Evolutionary conservation across 2,797 vertebrate species (phyloP).

Genomic region (Tenualosa ilisha): DNA sequence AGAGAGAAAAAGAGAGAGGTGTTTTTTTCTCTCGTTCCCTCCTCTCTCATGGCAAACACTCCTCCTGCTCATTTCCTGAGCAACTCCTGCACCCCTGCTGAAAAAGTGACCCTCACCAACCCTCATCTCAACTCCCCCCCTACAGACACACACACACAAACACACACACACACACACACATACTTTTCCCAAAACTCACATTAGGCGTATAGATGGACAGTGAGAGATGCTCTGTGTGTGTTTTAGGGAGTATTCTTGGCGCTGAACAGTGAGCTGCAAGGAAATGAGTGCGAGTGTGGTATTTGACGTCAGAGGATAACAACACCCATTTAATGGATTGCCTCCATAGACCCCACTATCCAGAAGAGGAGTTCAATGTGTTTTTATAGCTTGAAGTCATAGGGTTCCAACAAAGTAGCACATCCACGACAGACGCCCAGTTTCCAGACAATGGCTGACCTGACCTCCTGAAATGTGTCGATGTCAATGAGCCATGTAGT

Average conservation of each 20-base stretch:
- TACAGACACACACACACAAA: too few relatives aligned
- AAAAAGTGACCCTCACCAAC: conserved; percentile 5
- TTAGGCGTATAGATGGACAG: neutral
- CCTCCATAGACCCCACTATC: conserved; percentile 19
- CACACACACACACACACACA: too few relatives aligned
- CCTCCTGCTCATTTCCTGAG: conserved; percentile 21
- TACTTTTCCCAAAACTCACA: neutral
- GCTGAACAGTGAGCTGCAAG: neutral
- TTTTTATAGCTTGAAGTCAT: conserved; percentile 17
- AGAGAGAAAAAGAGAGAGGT: neutral
- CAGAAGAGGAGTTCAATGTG: neutral
- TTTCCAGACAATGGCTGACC: neutral
- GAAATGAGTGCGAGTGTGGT: neutral
- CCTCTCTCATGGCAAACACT: neutral
- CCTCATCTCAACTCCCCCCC: neutral
- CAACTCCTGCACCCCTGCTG: neutral
- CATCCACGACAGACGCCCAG: neutral
- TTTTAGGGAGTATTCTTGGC: neutral
- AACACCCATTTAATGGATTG: neutral
- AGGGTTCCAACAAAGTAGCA: neutral
- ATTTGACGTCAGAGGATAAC: conserved; percentile 21
- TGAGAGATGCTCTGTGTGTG: neutral
- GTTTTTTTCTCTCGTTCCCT: conserved; percentile 15
- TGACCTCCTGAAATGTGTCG: neutral
- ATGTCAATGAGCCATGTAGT: neutral